phyloP scores from a whole-genome alignment of 1,140 invertebrate genomes.

The Cydia pomonella region DNA sequence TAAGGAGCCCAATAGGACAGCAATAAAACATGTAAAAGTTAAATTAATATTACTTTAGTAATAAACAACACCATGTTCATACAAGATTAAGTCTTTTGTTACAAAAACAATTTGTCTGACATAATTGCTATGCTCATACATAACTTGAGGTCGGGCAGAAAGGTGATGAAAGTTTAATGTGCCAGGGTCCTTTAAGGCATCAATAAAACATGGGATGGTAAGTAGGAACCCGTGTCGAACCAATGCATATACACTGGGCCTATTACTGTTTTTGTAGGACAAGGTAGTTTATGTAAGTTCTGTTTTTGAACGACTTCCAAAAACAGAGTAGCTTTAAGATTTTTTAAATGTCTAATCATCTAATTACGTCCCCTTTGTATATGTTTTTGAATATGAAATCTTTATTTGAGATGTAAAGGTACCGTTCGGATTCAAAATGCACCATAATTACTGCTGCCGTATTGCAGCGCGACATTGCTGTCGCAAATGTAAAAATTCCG shows the following conservation, averaged over 20 bases:
- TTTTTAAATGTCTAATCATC: no score
- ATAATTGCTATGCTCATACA: constrained; percentile 46
- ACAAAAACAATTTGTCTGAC: constrained; percentile 25
- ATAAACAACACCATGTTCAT: neutral
- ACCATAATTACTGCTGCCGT: no score
- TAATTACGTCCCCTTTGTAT: no score
- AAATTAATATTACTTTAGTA: no score
- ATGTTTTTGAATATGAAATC: no score
- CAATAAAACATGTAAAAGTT: no score
- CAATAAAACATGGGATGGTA: constrained; percentile 72
- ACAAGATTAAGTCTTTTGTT: constrained; percentile 7
- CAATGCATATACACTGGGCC: constrained; percentile 42
- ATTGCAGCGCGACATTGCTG: no score
- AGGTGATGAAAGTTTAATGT: constrained; percentile 72
- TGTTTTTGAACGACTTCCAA: neutral
- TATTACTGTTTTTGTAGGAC: constrained; percentile 40
- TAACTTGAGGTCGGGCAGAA: constrained; percentile 46
- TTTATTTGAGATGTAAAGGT: no score
- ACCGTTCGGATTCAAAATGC: no score
- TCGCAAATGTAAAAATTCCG: no score
- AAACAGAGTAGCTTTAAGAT: neutral
- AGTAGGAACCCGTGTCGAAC: constrained; percentile 64
- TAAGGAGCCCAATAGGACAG: no score
- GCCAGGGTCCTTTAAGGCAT: constrained; percentile 52
- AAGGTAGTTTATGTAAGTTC: neutral